phyloP scores from a whole-genome alignment of 2,888 invertebrate species.

The Protonemura montana region DNA sequence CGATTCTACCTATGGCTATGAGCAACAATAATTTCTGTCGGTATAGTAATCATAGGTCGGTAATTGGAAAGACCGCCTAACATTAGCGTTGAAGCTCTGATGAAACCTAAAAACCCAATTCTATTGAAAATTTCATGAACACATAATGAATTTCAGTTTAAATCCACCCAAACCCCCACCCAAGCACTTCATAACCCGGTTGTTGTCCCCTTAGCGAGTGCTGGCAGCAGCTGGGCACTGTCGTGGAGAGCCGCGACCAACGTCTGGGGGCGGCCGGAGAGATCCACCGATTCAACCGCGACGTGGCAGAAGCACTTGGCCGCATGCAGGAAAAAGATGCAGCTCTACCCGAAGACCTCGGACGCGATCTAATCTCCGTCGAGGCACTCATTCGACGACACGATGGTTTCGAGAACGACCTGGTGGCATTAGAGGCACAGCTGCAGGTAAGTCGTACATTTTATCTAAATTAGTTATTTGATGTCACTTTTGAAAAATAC shows the following conservation, averaged over 20 bases:
- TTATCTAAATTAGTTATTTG: no score
- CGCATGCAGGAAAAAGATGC: conserved; percentile 91
- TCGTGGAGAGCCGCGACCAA: conserved; percentile 85
- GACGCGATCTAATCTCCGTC: conserved; percentile 86
- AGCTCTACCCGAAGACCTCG: conserved; percentile 80
- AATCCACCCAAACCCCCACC: background rate
- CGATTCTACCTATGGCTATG: no score
- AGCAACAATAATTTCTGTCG: no score
- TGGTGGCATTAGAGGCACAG: conserved; percentile 91
- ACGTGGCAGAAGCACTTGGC: conserved; percentile 88
- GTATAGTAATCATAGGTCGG: no score
- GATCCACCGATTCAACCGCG: conserved; percentile 96
- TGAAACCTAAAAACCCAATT: no score
- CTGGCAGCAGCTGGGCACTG: conserved; percentile 88
- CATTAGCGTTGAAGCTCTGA: no score
- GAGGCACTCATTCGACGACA: conserved; percentile 83
- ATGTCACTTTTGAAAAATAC: no score
- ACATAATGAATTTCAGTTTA: no score
- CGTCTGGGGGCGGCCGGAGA: conserved; percentile 93
- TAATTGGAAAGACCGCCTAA: no score
- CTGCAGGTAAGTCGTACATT: conserved; percentile 65
- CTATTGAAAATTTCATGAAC: no score
- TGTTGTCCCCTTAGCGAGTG: conserved; percentile 64
- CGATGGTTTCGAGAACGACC: conserved; percentile 92
- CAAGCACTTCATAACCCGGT: no score